Percentiles rank a stretch among this genome's conserved stretches.
phyloP scores from a whole-genome alignment of 2,113 vertebrate species.

The Hippocampus mohnikei region DNA sequence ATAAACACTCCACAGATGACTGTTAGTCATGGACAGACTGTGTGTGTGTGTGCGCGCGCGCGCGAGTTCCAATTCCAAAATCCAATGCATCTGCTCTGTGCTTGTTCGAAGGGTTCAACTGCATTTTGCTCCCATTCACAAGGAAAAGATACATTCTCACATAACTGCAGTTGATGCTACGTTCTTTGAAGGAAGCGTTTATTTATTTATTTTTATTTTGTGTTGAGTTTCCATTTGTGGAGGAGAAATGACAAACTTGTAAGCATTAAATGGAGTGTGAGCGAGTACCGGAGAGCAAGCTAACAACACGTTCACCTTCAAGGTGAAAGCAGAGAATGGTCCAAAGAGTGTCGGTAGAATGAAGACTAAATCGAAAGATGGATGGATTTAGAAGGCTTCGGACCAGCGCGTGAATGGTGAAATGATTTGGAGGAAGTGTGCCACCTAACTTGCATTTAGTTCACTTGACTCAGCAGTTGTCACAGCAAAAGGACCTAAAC shows the following conservation, averaged over 20 bases:
- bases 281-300: background rate
- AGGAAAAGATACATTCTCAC: no score
- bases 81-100: no score
- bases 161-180: no score
- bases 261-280: background rate
- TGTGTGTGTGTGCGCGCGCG: background rate
- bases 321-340: background rate
- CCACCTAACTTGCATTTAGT: background rate
- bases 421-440: background rate
- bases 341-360: background rate
- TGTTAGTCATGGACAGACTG: background rate
- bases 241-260: no score
- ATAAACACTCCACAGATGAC: conserved; percentile 13
- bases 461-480: background rate
- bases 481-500: background rate
- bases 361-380: background rate
- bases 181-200: background rate
- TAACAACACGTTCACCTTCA: background rate
- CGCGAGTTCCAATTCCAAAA: background rate
- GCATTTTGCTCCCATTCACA: no score
- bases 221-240: no score
- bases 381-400: background rate
- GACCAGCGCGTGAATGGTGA: no score
- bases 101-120: no score
- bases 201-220: background rate